Evolutionary conservation across 2,797 vertebrate genomes (phyloP).

Genomic region (Nyctibius grandis): DNA sequence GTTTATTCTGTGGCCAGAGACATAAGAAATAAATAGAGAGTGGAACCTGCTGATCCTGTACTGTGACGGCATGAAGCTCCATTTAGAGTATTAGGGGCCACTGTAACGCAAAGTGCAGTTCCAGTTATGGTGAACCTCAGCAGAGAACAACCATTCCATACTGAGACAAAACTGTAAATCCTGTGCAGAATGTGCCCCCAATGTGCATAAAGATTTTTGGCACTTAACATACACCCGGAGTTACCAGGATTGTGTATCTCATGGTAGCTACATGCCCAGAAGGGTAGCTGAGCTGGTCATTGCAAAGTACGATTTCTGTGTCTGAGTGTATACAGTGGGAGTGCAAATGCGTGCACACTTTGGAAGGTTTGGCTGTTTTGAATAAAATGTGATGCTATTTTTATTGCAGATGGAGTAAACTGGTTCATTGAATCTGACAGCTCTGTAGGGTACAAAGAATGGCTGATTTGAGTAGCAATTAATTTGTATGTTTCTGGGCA

Average conservation of each 20-base stretch:
- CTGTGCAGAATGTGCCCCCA: neutral
- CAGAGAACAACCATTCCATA: neutral
- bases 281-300: neutral
- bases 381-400: neutral
- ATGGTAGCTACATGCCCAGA: neutral
- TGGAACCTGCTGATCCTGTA: neutral
- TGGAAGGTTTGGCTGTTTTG: neutral
- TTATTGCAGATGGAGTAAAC: conserved; percentile 6
- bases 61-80: neutral
- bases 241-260: neutral
- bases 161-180: neutral
- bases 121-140: neutral
- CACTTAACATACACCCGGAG: neutral
- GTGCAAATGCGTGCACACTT: neutral
- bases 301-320: neutral
- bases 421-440: conserved; percentile 7
- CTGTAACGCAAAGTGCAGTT: neutral
- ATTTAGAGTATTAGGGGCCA: neutral
- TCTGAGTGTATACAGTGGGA: neutral
- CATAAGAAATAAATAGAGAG: conserved; percentile 18
- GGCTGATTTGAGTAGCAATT: conserved; percentile 6
- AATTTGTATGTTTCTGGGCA: conserved; percentile 21
- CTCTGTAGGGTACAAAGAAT: conserved; percentile 1
- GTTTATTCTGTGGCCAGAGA: conserved; percentile 36
- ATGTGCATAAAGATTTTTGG: neutral